Percentiles rank a stretch among this genome's conserved stretches.
These are phyloP conservation scores for Phragmatobia fuliginosa DNA, from an alignment of 2,888 invertebrate genomes.

Conservation along the genomic window DNA sequence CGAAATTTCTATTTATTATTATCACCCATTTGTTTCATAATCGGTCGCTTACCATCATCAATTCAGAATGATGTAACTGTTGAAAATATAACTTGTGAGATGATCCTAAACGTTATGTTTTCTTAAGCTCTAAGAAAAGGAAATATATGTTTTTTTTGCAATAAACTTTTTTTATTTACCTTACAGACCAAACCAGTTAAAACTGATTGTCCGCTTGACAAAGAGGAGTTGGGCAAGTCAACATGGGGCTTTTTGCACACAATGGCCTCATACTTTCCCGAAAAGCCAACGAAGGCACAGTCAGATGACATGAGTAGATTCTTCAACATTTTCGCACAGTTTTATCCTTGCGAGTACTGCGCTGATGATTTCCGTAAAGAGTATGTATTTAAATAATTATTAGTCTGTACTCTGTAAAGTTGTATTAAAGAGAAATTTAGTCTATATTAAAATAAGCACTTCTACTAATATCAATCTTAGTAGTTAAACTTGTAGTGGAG, in stretches of 20 bases:
- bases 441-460: too few species aligned
- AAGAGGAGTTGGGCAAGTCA: slow-evolving; percentile 90
- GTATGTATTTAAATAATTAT: slow-evolving; percentile 83
- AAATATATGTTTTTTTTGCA: not conserved
- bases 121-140: not conserved
- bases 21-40: not conserved
- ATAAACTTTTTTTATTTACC: not conserved
- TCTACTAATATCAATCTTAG: too few species aligned
- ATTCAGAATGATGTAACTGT: not conserved
- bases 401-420: not conserved
- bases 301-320: slow-evolving; percentile 93
- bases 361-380: slow-evolving; percentile 95
- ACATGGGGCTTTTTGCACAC: slow-evolving; percentile 99
- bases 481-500: too few species aligned
- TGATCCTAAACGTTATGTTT: not conserved
- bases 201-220: slow-evolving; percentile 92
- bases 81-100: not conserved
- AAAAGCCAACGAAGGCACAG: slow-evolving; percentile 90
- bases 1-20: slow-evolving; percentile 32
- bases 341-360: slow-evolving; percentile 97
- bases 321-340: slow-evolving; percentile 93
- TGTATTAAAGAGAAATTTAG: not conserved
- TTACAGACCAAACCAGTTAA: slow-evolving; percentile 42
- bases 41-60: not conserved
- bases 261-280: slow-evolving; percentile 98